These are phyloP conservation scores for Tor tambroides DNA, from an alignment of 2,113 vertebrate genomes.

Conservation along the genomic window DNA sequence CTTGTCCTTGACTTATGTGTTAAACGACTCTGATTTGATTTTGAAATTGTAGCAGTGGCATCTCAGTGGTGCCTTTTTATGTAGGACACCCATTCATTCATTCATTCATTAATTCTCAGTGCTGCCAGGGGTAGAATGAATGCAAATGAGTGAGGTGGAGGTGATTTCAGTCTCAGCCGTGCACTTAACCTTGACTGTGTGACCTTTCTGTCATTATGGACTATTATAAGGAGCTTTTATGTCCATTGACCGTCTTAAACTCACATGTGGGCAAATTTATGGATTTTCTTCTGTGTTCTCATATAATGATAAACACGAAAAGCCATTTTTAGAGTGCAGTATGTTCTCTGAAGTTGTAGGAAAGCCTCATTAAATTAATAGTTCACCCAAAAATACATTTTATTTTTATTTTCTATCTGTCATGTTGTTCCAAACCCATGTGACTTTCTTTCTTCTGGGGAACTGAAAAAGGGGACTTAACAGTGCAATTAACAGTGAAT, in stretches of 20 bases:
- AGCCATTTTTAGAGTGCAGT: not conserved
- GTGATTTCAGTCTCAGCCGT: not conserved
- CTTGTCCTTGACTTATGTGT: not conserved
- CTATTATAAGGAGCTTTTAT: not conserved
- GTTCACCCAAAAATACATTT: not conserved
- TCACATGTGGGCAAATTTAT: not conserved
- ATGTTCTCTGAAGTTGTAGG: not conserved
- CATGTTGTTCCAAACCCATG: not conserved
- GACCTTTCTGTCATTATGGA: not conserved
- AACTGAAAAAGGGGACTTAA: not conserved
- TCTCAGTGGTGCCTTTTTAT: constrained; percentile 2
- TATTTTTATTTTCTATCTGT: not conserved
- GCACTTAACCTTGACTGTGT: constrained; percentile 27
- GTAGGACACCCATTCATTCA: constrained; percentile 23
- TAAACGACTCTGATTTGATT: not conserved
- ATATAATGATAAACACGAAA: not conserved
- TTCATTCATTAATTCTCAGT: constrained; percentile 1
- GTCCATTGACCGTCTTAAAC: not conserved
- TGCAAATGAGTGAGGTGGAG: constrained; percentile 15
- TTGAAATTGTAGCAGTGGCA: not conserved
- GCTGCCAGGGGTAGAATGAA: not conserved
- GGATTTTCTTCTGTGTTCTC: not conserved
- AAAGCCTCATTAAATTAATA: not conserved
- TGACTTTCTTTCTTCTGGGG: not conserved
- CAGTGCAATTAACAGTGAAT: not conserved